Evolutionary conservation across 1,140 invertebrate species (phyloP).

Genomic region (Brachionus plicatilis): DNA sequence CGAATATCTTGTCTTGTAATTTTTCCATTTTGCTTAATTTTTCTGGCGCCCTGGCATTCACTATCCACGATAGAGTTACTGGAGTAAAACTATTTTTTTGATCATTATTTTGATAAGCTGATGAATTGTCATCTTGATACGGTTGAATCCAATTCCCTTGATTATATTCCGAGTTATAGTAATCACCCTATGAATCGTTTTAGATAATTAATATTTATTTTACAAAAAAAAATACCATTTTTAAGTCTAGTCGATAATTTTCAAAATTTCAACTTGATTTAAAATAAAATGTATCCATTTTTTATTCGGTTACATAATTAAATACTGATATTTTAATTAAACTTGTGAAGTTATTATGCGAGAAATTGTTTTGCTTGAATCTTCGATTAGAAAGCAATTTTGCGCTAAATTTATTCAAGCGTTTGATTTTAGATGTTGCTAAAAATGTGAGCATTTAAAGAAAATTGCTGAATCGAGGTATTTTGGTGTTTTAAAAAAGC

Average conservation of each 20-base stretch:
- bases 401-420: background rate
- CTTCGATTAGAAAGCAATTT: background rate
- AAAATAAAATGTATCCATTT: background rate
- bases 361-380: background rate
- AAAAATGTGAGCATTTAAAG: background rate
- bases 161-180: background rate
- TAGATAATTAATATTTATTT: background rate
- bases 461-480: background rate
- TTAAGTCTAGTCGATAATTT: background rate
- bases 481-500: background rate
- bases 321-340: background rate
- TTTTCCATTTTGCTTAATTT: slow-evolving; percentile 3
- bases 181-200: background rate
- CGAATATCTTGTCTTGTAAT: slow-evolving; percentile 1
- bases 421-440: background rate
- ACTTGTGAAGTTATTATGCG: background rate
- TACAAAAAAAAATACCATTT: background rate
- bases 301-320: background rate
- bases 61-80: slow-evolving; percentile 18
- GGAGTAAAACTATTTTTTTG: background rate
- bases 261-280: background rate
- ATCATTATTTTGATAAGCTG: background rate
- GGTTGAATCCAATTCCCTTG: slow-evolving; percentile 17
- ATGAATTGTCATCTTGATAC: background rate
- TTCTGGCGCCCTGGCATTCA: background rate